Evolutionary conservation across 1,140 invertebrate genomes (phyloP), one percentile per base, ranked within the genome.

Genomic region (Pinna nobilis): DNA sequence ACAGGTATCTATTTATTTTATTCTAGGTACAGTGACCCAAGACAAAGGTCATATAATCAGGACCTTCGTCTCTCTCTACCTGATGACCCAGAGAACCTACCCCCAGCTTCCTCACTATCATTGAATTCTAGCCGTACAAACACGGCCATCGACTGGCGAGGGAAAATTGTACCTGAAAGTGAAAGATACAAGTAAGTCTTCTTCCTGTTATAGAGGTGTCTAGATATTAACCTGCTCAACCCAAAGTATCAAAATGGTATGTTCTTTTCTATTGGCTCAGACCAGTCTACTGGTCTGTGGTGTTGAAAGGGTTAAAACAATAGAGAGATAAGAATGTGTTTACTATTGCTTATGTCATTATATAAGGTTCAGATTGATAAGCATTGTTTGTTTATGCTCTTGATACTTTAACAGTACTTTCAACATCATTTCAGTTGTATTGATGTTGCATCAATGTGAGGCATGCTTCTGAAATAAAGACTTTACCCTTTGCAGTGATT

Each of bases 141-240:
- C 5, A 51, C 71, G 57, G 80, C 72, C 18, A 61, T 84, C 2
- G 82, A 84, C 71, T 84, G 82, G 82, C 44, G 82, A 57, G 82
- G 82, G 11, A 79, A 74, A 67, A 76, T 84, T 11, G 55, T 70
- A 33, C 82, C 82, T 28, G 81, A 84, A 32, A 44, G 35, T 20
- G 35, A 44, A 41, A 25, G 59, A 9, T 20, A 32, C 15, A n/a
- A 60, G 28, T 65, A 30, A 23, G n/a, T 13, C 28, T 67, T 51
- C n/a, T 23, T 53, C 18, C 13, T 9, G n/a, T 4, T 35, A 28
- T 15, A 18, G 57, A 9, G 15, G 28, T 33, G 35, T 20, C n/a
- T 6, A 44, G 5, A 39, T 39, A 20, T 60, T 35, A 60, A 9
- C 39, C n/a, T 11, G n/a, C n/a, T n/a, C n/a, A n/a, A n/a, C n/a